Base-by-base conservation (phyloP, 2,888 invertebrate species). In the Rhimphoctona megacephalus region DNA sequence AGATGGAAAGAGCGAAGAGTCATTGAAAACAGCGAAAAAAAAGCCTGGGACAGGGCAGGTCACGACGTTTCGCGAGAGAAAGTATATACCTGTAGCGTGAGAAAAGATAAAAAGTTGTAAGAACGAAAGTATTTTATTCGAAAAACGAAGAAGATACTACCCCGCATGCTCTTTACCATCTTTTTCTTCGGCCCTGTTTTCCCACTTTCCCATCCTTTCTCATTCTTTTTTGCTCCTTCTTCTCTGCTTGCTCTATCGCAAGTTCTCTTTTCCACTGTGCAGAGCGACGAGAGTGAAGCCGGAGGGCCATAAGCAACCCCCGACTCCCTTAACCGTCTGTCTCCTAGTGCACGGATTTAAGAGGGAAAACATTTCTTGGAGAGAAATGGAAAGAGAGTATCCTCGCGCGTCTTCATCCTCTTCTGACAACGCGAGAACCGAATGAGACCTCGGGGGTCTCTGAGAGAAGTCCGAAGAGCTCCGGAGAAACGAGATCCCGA, bases 371-470 rank as follows among this genome's bases (percentile, higher is more conserved):
- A 83, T 86, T 81, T 86, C 81, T 76, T 52, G 69, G 74, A 78
- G 81, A 73, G 25, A 33, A 57, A 57, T 25, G 57, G 25, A 22
- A 11, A n/a, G 25, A 25, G 57, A 25, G 14, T 25, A 46, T 39
- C 25, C 39, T 43, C 64, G 7, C 61, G 30, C 72, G n/a, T 81
- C 61, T 64, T 43, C 70, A 52, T 19, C 61, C 73, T 69, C 61
- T 54, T 52, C 54, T 72, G 69, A 25, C 64, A 66, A 36, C 77
- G 77, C 66, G 33, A 52, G 66, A 52, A 83, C 72, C 39, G 67
- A 86, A 86, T 81, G 86, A 86, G 86, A 83, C 80, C 83, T 81
- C 80, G 52, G 86, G 77, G 72, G 30, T 81, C 66, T 82, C 67
- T n/a, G 30, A 69, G 73, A 83, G 70, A 80, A 86, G 80, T 78